A percentile compares a stretch with the other conserved stretches of the same genome.
These are phyloP conservation scores for Drosophila longiperda DNA, from an alignment of 2,888 invertebrate species.

Conservation along the genomic window DNA sequence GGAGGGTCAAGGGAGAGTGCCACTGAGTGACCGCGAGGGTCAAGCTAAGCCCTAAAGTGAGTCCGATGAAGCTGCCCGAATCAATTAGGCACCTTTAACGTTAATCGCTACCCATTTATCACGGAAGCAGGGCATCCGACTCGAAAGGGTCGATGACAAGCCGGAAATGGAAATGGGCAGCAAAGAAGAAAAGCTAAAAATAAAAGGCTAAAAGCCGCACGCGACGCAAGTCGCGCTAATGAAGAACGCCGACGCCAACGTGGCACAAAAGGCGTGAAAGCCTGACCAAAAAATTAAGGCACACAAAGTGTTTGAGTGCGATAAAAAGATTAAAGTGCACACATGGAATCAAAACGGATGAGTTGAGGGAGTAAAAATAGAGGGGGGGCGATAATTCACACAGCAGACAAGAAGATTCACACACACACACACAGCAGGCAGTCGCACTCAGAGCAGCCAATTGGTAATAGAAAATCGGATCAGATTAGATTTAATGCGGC, in stretches of 20 bases:
- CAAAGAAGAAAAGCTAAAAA: constrained; percentile 10
- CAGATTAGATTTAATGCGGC: constrained; percentile 80
- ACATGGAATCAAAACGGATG: constrained; percentile 32
- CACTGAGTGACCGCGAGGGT: constrained; percentile 2
- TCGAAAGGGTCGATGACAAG: constrained; percentile 70
- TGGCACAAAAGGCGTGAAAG: constrained; percentile 67
- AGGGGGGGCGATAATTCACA: constrained; percentile 48
- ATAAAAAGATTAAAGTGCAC: constrained; percentile 79
- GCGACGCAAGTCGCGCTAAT: constrained; percentile 74
- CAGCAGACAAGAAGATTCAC: constrained; percentile 21
- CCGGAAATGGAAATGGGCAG: constrained; percentile 37
- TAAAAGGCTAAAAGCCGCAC: constrained; percentile 57
- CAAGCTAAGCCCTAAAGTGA: constrained; percentile 9
- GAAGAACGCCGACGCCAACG: constrained; percentile 46
- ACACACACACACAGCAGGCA: constrained; percentile 23
- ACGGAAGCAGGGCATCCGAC: constrained; percentile 35
- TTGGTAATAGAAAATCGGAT: constrained; percentile 80
- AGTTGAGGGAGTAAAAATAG: constrained; percentile 20
- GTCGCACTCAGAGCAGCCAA: constrained; percentile 53
- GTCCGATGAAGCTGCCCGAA: constrained; percentile 42
- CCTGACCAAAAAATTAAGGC: constrained; percentile 51
- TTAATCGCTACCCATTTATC: constrained; percentile 76
- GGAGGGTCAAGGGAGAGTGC: background rate
- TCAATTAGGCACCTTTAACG: constrained; percentile 77
- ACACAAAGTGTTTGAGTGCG: constrained; percentile 75